Evolutionary conservation across 2,888 invertebrate species (phyloP), one percentile per base, ranked within the genome.

Genomic region (Julus scandinavius): DNA sequence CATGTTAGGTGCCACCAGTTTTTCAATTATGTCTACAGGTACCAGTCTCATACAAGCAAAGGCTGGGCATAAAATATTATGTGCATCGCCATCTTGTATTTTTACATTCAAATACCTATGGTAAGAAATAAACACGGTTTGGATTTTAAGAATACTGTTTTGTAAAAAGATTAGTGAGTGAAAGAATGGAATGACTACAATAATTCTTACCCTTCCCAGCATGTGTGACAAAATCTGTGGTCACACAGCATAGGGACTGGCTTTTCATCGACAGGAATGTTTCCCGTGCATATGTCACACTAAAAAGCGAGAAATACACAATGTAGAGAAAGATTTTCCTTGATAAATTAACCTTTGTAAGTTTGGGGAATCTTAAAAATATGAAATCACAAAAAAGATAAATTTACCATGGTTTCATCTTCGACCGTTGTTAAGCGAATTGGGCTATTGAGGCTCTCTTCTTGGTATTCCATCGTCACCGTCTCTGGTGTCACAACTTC

Each of bases 51-150:
- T 93, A 91, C 95, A 95, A 90, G 94, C 93, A 91, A 93, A 94
- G 58, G 94, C 95, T 38, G 95, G 95, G 92, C 95, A 95, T 29
- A 94, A 93, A 88, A 95, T 95, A 91, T 94, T 94, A 91, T 95
- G 94, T 15, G 94, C 94, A 90, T 95, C 94, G 11, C 95, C 95
- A 90, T 94, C 95, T 91, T 94, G 93, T 85, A 95, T 95, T 92
- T 95, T 95, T 54, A 94, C 93, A 38, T 94, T 94, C 89, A 95
- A 92, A 91, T 95, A 95, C 88, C 94, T 93, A 50, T 17, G 17
- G 45, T 13, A 86, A 49, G 45, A 49, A 49, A 86, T 29, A 29
- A 29, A 29, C 29, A 29, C 29, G 0, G 13, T 20, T 20, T 49
- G 45, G 85, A 86, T 83, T 49, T 38, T 45, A n/a, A 40, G 72